Conservation (phyloP, 2,113 vertebrate species). For the Bufo bufo region DNA sequence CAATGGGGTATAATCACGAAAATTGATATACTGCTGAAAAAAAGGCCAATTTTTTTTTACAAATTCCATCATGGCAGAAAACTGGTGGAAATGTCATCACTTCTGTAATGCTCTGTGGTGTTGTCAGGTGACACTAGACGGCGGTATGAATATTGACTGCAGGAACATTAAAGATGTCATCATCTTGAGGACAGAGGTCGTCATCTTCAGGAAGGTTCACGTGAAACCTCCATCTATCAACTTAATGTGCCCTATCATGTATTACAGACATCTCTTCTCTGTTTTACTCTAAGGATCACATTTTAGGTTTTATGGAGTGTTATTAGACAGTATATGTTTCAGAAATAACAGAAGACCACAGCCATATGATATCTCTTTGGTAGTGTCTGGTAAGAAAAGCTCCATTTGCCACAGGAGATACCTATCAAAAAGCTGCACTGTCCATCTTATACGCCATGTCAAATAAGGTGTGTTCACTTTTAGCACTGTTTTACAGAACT, state of each 20-base stretch:
- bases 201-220: background rate
- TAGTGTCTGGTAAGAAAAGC: background rate
- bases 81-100: background rate
- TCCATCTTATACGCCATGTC: background rate
- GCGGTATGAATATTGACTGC: background rate
- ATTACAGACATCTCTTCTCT: background rate
- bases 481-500: background rate
- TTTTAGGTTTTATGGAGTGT: constrained; percentile 8
- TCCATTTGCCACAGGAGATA: background rate
- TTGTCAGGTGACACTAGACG: background rate
- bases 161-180: background rate
- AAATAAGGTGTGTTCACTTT: background rate
- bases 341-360: background rate
- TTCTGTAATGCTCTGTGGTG: background rate
- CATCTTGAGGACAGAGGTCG: background rate
- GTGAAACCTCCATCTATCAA: background rate
- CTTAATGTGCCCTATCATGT: background rate
- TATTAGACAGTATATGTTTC: background rate
- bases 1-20: no score
- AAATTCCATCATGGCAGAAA: no score
- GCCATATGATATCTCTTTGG: background rate
- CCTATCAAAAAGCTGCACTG: background rate
- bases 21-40: no score
- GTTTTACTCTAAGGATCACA: background rate
- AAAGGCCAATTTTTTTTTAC: no score